These are phyloP conservation scores for Tenthredo mesomela DNA, from an alignment of 2,888 invertebrate species.

Conservation along the genomic window DNA sequence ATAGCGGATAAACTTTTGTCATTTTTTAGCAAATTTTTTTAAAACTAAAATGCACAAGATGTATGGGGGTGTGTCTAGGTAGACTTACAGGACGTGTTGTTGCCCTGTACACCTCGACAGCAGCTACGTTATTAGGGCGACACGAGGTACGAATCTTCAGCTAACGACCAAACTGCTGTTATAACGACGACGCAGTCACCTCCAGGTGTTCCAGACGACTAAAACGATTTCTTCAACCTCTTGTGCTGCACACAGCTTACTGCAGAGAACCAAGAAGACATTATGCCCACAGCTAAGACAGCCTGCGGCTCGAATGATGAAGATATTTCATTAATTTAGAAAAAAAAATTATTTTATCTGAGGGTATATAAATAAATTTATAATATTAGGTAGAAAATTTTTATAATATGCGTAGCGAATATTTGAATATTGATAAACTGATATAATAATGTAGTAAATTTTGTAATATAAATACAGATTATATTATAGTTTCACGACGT, in stretches of 20 bases:
- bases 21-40: neutral
- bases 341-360: too few relatives aligned
- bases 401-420: too few relatives aligned
- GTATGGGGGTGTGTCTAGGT: too few relatives aligned
- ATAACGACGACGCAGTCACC: conserved; percentile 49
- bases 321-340: neutral
- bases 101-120: neutral
- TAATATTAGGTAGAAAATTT: too few relatives aligned
- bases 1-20: neutral
- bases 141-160: conserved; percentile 47
- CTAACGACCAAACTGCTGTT: conserved; percentile 51
- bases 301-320: neutral
- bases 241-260: too few relatives aligned
- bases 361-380: too few relatives aligned
- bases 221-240: neutral
- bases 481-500: neutral
- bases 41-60: too few relatives aligned
- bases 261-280: neutral
- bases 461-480: too few relatives aligned
- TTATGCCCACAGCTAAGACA: neutral
- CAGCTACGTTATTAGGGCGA: conserved; percentile 38
- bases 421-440: too few relatives aligned
- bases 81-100: neutral
- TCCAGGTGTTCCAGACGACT: conserved; percentile 44
- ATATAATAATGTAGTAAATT: neutral